Conservation (phyloP, 2,797 vertebrate genomes). For the Characodon lateralis region DNA sequence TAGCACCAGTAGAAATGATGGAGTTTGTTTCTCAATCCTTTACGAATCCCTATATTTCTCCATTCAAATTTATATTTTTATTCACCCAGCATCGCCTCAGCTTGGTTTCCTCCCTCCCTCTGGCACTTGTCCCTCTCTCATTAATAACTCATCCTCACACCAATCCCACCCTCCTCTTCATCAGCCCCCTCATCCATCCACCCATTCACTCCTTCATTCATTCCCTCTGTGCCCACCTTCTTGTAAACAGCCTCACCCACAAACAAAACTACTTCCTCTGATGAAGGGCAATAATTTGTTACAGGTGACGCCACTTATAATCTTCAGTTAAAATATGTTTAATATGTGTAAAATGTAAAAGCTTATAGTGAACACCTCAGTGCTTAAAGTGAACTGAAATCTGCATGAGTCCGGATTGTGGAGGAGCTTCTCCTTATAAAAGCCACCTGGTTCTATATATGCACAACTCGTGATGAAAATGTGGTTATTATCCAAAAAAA, state of each 20-base stretch:
- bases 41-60: neutral
- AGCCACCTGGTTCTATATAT: conserved; percentile 7
- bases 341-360: no score
- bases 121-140: conserved; percentile 26
- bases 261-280: neutral
- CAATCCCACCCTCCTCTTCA: conserved; percentile 20
- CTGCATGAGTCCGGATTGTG: neutral
- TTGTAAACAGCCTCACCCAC: neutral
- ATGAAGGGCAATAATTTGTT: neutral
- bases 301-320: neutral
- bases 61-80: neutral
- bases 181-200: conserved; percentile 3
- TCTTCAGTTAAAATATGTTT: neutral
- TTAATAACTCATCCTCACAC: neutral
- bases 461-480: conserved; percentile 4
- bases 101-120: conserved; percentile 9
- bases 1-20: no score
- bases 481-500: neutral
- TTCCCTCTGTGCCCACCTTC: conserved; percentile 13
- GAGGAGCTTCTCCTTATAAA: conserved; percentile 15
- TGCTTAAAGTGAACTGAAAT: neutral
- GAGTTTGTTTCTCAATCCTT: no score
- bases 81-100: neutral
- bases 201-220: conserved; percentile 31
- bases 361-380: no score